Evolutionary conservation across 2,113 vertebrate species (phyloP), one percentile per base, ranked within the genome.

Genomic region (Corythaeola cristata): DNA sequence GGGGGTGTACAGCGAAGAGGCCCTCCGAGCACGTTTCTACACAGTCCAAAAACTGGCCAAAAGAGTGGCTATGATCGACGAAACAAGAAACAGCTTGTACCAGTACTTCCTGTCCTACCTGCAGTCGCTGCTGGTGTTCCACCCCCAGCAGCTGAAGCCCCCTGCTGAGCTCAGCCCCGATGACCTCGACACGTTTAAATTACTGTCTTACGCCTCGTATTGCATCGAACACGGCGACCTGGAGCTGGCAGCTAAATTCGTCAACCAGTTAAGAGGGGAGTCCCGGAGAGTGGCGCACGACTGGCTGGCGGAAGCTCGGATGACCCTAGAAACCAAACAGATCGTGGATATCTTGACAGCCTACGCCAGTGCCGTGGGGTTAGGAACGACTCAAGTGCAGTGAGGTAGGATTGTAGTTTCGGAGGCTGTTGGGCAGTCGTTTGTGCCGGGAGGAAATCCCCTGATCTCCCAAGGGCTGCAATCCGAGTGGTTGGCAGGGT

Each of bases 31-130:
- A 0, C 99, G 99, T 2, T 99, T 99, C 97, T 86, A 98, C 92
- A 85, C 94, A 1, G 98, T 99, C 53, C 99, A 99, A 23, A 98
- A 98, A 37, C 97, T 99, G 93, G 99, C 98, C 5, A 98, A 98
- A 13, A 98, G 98, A 9, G 99, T 99, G 13, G 99, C 99, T 2
- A 98, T 99, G 92, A 98, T 99, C 1, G 99, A 99, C 1, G 99
- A 99, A 92, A 98, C 99, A 0, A 98, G 98, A 77, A 99, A 99
- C 98, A 99, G 99, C 96, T 90, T 99, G 44, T 99, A 99, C 91
- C 99, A 99, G 11, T 99, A 99, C 95, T 99, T 99, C 96, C 97
- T 99, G 52, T 99, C 99, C 9, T 99, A 99, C 95, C 63, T 99
- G 84, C 99, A 99, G 96, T 99, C 99, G 2, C 97, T 98, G 15